phyloP scores from a whole-genome alignment of 2,888 invertebrate species.

The Drosophila kuntzei region DNA sequence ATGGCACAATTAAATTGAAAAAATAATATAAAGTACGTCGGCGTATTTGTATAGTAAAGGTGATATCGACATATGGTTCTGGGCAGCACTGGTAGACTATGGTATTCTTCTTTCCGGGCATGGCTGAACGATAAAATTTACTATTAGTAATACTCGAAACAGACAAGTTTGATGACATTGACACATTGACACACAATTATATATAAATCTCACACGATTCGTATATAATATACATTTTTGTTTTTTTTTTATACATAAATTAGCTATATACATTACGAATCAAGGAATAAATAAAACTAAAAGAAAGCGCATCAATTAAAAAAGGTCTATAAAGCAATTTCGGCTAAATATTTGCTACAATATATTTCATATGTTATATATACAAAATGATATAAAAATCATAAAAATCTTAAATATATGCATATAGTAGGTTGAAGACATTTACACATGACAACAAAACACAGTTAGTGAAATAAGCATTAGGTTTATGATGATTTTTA shows the following conservation, averaged over 20 bases:
- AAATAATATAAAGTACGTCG: conserved; percentile 99
- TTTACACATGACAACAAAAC: conserved; percentile 71
- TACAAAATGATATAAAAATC: conserved; percentile 34
- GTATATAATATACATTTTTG: conserved; percentile 13
- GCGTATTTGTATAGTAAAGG: conserved; percentile 98
- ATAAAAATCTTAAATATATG: conserved; percentile 21
- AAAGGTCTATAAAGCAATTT: conserved; percentile 58
- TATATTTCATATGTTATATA: conserved; percentile 25
- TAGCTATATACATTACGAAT: conserved; percentile 40
- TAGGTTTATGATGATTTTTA: conserved; percentile 77
- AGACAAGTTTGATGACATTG: conserved; percentile 46
- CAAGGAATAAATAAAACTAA: conserved; percentile 2
- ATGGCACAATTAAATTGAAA: conserved; percentile 99
- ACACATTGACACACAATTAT: conserved; percentile 58
- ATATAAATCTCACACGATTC: conserved; percentile 41
- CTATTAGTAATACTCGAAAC: conserved; percentile 57
- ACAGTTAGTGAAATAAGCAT: conserved; percentile 63
- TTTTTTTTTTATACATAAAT: conserved; percentile 7
- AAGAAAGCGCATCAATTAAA: conserved; percentile 51
- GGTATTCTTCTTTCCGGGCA: conserved; percentile 96
- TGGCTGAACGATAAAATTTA: conserved; percentile 87
- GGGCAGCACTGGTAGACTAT: conserved; percentile 97
- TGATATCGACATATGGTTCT: conserved; percentile 95
- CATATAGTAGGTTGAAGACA: conserved; percentile 45
- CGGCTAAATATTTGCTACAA: conserved; percentile 30